These are phyloP conservation scores for Aphidius ervi DNA, from an alignment of 1,140 invertebrate species.

Conservation along the genomic window DNA sequence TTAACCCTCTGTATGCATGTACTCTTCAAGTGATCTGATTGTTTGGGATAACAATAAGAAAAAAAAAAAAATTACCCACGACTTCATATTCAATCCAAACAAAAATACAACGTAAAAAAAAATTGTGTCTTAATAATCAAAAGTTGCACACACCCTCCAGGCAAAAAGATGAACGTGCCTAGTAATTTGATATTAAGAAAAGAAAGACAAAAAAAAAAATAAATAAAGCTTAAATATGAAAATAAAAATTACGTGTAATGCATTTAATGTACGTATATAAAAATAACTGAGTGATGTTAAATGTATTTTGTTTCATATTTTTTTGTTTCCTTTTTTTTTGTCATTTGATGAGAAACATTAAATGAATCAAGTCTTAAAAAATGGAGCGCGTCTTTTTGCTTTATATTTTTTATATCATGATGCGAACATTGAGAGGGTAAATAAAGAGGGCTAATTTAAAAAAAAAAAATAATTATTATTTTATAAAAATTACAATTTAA, in stretches of 20 bases:
- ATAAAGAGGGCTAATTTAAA: neutral
- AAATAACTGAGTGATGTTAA: neutral
- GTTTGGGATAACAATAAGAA: too few species aligned
- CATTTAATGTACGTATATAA: constrained; percentile 9
- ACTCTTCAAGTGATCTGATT: too few species aligned
- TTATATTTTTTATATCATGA: too few species aligned
- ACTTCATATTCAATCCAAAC: too few species aligned
- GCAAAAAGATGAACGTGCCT: constrained; percentile 1
- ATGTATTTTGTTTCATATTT: neutral
- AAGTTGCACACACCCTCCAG: too few species aligned
- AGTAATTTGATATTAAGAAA: neutral
- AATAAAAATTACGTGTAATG: constrained; percentile 11
- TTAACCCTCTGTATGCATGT: neutral
- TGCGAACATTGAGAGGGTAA: neutral
- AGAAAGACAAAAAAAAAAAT: neutral
- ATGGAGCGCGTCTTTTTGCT: constrained; percentile 10
- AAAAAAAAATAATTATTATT: neutral
- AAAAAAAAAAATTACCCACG: too few species aligned
- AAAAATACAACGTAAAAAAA: too few species aligned
- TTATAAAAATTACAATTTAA: neutral
- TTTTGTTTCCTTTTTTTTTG: too few species aligned
- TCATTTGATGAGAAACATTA: neutral
- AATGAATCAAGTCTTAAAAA: constrained; percentile 3
- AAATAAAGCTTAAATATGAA: neutral
- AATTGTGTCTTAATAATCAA: too few species aligned